Evolutionary conservation across 1,140 invertebrate species (phyloP), one percentile per base, ranked within the genome.

Genomic region (Drosophila pectinifera): DNA sequence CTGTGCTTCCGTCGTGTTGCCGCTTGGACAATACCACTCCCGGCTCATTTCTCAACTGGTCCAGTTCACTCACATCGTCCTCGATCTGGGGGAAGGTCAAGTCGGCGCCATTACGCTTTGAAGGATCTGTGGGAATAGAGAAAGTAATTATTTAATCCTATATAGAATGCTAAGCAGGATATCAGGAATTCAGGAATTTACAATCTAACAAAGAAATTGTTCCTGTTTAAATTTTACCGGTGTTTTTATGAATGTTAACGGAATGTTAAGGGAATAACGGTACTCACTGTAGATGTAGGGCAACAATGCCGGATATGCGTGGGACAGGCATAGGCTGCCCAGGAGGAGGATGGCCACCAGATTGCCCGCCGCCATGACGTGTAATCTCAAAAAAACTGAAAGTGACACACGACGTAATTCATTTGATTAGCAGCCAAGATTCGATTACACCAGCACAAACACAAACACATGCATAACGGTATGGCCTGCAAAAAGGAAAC

Each of bases 31-130:
- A n/a, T 24, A 18, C 34, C 16, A 3, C 41, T 31, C 26, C 63
- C 1, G 61, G 83, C 4, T 85, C 65, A 14, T 65, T 68, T 16
- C 86, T 72, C 53, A 92, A 34, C 31, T 92, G 83, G 57, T 92
- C 90, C 22, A 92, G 69, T 48, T 92, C 91, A 18, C 73, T 68
- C 2, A 92, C 91, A 75, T 92, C 91, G 48, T 91, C 90, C 48
- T 92, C 90, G 45, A 89, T 79, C 56, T 91, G 61, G 14, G 73
- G 80, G 38, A 88, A 73, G 8, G n/a, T 46, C 1, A 8, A 46
- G 54, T 85, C 76, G 34, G 56, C 72, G 46, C 51, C 67, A 26
- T 73, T 77, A 8, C 54, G 54, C 38, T 38, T 74, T 51, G 75
- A 76, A 11, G 84, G 84, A 73, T 73, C 84, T 88, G 34, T 16